A percentile compares a stretch with the other conserved stretches of the same genome.
phyloP scores from a whole-genome alignment of 1,140 invertebrate genomes.

The Bradysia coprophila region DNA sequence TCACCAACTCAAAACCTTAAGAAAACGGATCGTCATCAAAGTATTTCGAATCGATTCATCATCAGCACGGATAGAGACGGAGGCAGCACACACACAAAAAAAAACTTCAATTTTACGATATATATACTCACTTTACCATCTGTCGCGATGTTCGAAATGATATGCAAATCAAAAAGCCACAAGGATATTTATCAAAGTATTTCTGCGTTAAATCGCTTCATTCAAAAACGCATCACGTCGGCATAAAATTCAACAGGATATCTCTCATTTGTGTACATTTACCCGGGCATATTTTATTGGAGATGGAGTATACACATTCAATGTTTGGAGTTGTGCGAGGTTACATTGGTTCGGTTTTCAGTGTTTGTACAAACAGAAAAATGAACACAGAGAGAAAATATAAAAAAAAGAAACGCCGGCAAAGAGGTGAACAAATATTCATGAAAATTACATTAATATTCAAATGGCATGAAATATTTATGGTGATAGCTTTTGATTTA shows the following conservation, averaged over 20 bases:
- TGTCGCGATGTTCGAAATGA: not conserved
- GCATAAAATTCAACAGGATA: not conserved
- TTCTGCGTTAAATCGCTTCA: conserved; percentile 1
- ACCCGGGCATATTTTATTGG: too few relatives aligned
- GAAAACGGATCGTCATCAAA: conserved; percentile 2
- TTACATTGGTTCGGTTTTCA: too few relatives aligned
- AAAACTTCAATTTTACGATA: not conserved
- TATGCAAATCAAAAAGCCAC: conserved; percentile 1
- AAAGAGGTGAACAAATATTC: conserved; percentile 2
- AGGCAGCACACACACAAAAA: not conserved
- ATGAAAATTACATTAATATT: conserved; percentile 2
- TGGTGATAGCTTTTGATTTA: conserved; percentile 2
- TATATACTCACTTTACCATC: not conserved
- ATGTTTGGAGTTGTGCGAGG: too few relatives aligned
- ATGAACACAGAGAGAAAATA: too few relatives aligned
- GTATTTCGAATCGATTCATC: conserved; percentile 2
- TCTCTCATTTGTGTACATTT: too few relatives aligned
- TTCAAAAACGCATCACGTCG: conserved; percentile 2
- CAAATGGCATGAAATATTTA: conserved; percentile 2
- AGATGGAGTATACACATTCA: too few relatives aligned
- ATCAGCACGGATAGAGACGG: not conserved
- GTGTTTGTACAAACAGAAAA: too few relatives aligned
- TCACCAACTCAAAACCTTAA: too few relatives aligned
- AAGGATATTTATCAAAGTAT: not conserved
- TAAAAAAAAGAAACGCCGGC: not conserved